Conservation (phyloP, 2,888 invertebrate species). For the Endomychus coccineus region DNA sequence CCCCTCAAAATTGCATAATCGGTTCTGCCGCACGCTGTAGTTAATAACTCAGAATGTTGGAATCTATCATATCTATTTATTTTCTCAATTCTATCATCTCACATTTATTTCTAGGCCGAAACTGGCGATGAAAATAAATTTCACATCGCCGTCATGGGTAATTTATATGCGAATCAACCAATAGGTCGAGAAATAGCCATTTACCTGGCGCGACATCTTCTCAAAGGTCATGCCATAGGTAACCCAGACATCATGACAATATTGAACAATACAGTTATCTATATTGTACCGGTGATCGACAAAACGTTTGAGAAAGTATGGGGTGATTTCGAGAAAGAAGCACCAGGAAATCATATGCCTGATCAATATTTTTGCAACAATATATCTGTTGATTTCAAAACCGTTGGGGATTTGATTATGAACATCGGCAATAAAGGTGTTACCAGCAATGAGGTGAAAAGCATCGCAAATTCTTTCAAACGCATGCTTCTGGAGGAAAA, state of each 20-base stretch:
- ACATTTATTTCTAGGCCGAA: conserved; percentile 9
- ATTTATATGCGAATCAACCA: conserved; percentile 73
- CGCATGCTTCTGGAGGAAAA: conserved; percentile 57
- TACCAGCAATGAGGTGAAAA: conserved; percentile 42
- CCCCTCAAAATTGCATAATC: too few species aligned
- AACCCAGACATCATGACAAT: conserved; percentile 59
- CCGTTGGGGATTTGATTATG: conserved; percentile 62
- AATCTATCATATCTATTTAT: too few species aligned
- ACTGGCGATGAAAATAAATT: conserved; percentile 71
- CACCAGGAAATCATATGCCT: conserved; percentile 28
- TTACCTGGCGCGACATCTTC: conserved; percentile 74
- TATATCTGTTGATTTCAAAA: conserved; percentile 45
- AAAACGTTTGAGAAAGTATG: conserved; percentile 47
- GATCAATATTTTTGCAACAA: conserved; percentile 37
- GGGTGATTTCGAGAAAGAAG: conserved; percentile 41
- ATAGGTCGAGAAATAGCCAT: conserved; percentile 76
- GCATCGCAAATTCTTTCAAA: conserved; percentile 54
- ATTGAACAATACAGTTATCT: conserved; percentile 65
- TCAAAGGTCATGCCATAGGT: conserved; percentile 61
- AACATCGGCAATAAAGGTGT: conserved; percentile 40
- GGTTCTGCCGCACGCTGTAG: too few species aligned
- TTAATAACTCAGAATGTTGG: too few species aligned
- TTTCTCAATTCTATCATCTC: too few species aligned
- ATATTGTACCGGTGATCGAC: conserved; percentile 68
- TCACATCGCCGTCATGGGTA: conserved; percentile 77